Conservation (phyloP, 2,797 vertebrate genomes). For the Sternotherus odoratus region DNA sequence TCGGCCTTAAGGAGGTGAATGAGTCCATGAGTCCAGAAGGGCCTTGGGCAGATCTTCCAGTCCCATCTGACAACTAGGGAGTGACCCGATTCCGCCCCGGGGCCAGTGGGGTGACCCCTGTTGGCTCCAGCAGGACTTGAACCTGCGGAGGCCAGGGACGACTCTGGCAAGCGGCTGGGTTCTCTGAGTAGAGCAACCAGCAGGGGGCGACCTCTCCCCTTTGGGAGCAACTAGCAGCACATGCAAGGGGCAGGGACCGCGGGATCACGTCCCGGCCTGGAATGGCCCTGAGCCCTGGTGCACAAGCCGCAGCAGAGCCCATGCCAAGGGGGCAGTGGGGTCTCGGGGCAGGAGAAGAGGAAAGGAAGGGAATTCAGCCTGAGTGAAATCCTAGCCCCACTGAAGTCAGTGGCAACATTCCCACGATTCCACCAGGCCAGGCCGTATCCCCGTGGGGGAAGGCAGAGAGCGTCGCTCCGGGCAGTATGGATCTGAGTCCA, state of each 20-base stretch:
- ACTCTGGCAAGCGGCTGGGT: fast-evolving
- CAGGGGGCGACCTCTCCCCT: too few relatives aligned
- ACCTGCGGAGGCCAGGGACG: not conserved
- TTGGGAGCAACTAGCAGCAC: not conserved
- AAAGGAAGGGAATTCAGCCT: not conserved
- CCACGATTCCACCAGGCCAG: not conserved
- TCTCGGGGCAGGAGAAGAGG: not conserved
- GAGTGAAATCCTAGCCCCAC: not conserved
- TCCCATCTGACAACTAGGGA: not conserved
- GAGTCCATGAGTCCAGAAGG: not conserved
- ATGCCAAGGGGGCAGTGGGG: not conserved
- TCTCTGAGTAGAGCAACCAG: not conserved
- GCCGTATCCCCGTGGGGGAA: not conserved
- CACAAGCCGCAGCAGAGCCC: not conserved
- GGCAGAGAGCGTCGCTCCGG: not conserved
- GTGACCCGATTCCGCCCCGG: not conserved
- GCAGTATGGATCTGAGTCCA: fast-evolving
- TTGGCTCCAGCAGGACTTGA: not conserved
- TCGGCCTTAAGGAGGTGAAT: not conserved
- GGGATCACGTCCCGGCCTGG: not conserved
- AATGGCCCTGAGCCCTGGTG: not conserved
- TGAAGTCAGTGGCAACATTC: not conserved
- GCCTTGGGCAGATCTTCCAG: not conserved
- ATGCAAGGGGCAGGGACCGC: too few relatives aligned
- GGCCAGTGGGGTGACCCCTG: not conserved